Base-by-base conservation (phyloP, 23 tunicate genomes). In the Trididemnum nubilum region DNA sequence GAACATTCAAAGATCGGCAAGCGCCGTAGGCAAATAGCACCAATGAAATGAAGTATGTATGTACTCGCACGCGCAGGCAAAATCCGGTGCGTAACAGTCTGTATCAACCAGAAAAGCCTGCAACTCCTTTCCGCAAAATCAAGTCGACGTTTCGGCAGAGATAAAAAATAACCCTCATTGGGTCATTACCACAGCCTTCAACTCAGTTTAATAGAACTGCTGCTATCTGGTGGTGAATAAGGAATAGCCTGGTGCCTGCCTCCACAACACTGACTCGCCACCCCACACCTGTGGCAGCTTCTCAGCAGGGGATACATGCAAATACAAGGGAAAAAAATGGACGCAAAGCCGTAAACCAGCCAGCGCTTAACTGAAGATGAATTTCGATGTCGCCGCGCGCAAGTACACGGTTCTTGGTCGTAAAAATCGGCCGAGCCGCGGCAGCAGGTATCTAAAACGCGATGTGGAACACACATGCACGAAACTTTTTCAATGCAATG, bases 221-320 rank as follows among this genome's bases (percentile, higher is more conserved):
- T 33, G 74, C 38, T 67, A 38, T 67, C 38, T 33, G 3, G 38
- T 4, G 37, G 38, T 7, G 38, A 32, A 33, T 5, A 38, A 33
- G 74, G 74, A 7, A 33, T 21, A 15, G 90, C 64, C 49, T 85
- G 79, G 81, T 93, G 98, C 26, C 81, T 64, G 27, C 98, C 98
- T 32, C 98, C 98, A 57, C 98, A 87, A 52, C 84, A 83, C 29
- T 80, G 89, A 76, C 86, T 83, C 40, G 77, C 65, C 0, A 84
- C 89, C 15, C 89, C 98, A 71, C 98, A 93, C 22, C 72, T 64
- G 59, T 93, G 89, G 40, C 89, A 87, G 33, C 82, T 88, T 54
- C 67, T 74, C 0, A 93, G 39, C 24, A 90, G 63, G n/a, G 98
- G 98, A 44, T 93, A 87, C 22, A 93, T 71, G 51, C 94, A 87